Evolutionary conservation across 2,888 invertebrate species (phyloP).

Genomic region (Catocala nupta): DNA sequence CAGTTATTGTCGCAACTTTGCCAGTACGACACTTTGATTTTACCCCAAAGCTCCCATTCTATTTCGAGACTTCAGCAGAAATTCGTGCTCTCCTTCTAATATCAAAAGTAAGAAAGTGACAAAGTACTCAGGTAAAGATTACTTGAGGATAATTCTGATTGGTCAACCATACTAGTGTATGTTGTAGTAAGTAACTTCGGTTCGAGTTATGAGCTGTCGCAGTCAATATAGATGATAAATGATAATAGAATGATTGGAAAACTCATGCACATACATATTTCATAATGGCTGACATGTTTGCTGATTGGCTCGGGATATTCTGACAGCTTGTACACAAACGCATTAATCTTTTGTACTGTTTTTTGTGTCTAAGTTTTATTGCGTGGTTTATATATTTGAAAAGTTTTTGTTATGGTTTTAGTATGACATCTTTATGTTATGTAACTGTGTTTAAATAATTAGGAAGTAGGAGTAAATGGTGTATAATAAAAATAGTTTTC

Average conservation of each 20-base stretch:
- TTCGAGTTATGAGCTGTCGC: constrained; percentile 31
- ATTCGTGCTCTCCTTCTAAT: constrained; percentile 19
- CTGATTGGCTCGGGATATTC: constrained; percentile 24
- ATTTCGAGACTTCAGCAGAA: constrained; percentile 32
- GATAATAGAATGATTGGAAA: constrained; percentile 31
- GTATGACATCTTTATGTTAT: too few relatives aligned
- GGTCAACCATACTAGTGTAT: constrained; percentile 28
- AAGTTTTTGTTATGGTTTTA: background rate
- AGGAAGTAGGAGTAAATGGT: too few relatives aligned
- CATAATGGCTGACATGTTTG: constrained; percentile 24
- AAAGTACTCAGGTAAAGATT: constrained; percentile 33
- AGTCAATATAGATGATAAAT: constrained; percentile 35
- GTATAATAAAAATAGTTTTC: too few relatives aligned
- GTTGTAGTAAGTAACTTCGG: constrained; percentile 30
- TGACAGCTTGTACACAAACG: constrained; percentile 17
- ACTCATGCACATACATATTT: constrained; percentile 27
- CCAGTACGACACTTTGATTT: constrained; percentile 51
- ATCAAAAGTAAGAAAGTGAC: constrained; percentile 13
- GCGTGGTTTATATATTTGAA: constrained; percentile 1
- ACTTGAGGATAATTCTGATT: constrained; percentile 37
- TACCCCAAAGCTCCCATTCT: constrained; percentile 35
- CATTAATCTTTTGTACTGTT: constrained; percentile 6
- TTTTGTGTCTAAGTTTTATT: constrained; percentile 22
- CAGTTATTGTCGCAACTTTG: constrained; percentile 66
- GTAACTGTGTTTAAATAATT: too few relatives aligned